Percentiles rank a stretch among this genome's conserved stretches.
These are phyloP conservation scores for Umimayanthus chanpuru DNA, from an alignment of 92 coral and sea anemone species.

Conservation along the genomic window DNA sequence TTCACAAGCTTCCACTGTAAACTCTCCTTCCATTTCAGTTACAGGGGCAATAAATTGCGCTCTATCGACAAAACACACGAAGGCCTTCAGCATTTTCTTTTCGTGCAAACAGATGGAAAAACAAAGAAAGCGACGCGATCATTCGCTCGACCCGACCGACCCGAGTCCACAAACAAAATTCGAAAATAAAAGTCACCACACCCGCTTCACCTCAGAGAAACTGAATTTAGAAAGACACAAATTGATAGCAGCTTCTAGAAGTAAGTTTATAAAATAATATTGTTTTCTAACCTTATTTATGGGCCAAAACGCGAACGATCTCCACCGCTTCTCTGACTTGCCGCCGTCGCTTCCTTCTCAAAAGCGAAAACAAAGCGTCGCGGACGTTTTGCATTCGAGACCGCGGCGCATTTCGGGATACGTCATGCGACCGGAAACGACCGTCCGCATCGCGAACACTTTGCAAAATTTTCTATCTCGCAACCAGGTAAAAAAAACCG, in stretches of 20 bases:
- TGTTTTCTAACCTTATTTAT: not conserved
- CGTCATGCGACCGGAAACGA: constrained; percentile 12
- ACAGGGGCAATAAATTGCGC: not conserved
- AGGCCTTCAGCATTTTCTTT: not conserved
- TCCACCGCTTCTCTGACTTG: not conserved
- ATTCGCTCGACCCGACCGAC: not conserved
- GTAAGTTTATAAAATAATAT: not conserved
- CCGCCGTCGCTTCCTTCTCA: constrained; percentile 9
- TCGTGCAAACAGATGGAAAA: constrained; percentile 20
- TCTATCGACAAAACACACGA: constrained; percentile 1
- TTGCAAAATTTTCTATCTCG: too few relatives aligned
- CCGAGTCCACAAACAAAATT: not conserved
- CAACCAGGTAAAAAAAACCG: too few relatives aligned
- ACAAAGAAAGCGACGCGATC: constrained; percentile 24
- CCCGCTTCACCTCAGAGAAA: too few relatives aligned
- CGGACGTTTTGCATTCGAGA: constrained; percentile 2
- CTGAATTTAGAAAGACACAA: not conserved
- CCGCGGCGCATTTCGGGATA: constrained; percentile 32
- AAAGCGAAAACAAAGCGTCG: constrained; percentile 25
- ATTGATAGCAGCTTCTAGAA: not conserved
- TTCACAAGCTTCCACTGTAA: not conserved
- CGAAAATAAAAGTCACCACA: not conserved
- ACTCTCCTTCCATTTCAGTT: not conserved
- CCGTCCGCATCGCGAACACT: not conserved
- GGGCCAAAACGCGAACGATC: not conserved